Evolutionary conservation across 2,888 invertebrate species (phyloP).

Genomic region (Hirtodrosophila cameraria): DNA sequence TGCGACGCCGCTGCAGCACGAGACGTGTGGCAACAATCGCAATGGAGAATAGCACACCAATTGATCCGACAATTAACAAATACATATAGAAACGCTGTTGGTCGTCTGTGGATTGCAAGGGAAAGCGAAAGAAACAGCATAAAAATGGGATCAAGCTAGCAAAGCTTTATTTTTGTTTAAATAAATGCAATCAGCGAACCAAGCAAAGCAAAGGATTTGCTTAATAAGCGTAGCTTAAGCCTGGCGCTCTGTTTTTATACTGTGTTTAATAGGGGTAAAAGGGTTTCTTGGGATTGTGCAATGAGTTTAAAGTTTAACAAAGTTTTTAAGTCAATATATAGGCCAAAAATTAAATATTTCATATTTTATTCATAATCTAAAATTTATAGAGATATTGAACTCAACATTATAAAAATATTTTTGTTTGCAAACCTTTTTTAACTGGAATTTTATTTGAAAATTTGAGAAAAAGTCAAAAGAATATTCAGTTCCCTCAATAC

Average conservation of each 20-base stretch:
- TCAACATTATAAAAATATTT: no score
- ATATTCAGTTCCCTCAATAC: no score
- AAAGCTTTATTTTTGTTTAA: slow-evolving; percentile 15
- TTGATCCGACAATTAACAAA: slow-evolving; percentile 90
- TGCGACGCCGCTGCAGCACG: slow-evolving; percentile 88
- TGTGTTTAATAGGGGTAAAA: no score
- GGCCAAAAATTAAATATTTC: no score
- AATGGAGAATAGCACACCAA: slow-evolving; percentile 89
- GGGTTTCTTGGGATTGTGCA: no score
- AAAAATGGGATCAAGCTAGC: neutral
- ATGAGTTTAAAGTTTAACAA: no score
- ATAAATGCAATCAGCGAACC: slow-evolving; percentile 10
- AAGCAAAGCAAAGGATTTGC: slow-evolving; percentile 40
- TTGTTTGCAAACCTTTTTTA: no score
- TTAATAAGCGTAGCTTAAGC: slow-evolving; percentile 10
- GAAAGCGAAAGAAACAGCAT: neutral
- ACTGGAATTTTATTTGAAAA: no score
- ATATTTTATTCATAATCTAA: no score
- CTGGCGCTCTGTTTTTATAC: neutral
- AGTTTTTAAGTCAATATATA: no score
- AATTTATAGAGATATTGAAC: no score
- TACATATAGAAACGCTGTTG: slow-evolving; percentile 90
- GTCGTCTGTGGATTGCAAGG: slow-evolving; percentile 81
- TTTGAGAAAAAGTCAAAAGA: no score
- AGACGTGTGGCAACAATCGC: slow-evolving; percentile 89